Conservation (phyloP, 2,888 invertebrate species). For the Coelinius sp. region DNA sequence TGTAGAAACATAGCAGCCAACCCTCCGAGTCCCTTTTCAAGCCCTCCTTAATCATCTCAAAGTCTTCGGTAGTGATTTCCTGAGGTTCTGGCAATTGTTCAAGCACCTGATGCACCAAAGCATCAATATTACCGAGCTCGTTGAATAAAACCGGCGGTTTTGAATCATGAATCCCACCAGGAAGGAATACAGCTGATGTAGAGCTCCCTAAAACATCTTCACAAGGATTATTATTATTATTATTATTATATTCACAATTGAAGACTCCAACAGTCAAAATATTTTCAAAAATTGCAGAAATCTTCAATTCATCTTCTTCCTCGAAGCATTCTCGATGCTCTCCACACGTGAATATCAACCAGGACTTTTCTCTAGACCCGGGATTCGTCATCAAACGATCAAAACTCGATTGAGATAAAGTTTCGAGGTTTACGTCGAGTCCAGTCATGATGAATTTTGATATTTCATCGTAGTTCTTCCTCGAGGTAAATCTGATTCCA, state of each 20-base stretch:
- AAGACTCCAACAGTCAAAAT: conserved; percentile 55
- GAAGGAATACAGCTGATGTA: conserved; percentile 55
- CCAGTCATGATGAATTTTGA: conserved; percentile 55
- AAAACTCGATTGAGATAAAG: conserved; percentile 55
- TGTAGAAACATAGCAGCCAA: conserved; percentile 74
- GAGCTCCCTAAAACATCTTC: conserved; percentile 47
- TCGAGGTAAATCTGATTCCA: conserved; percentile 53
- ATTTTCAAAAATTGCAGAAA: conserved; percentile 78
- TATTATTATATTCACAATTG: too few species aligned
- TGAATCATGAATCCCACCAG: conserved; percentile 48
- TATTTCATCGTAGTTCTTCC: conserved; percentile 53
- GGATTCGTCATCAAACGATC: conserved; percentile 51
- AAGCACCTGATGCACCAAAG: conserved; percentile 75
- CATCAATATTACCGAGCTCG: conserved; percentile 69
- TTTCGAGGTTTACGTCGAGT: conserved; percentile 55
- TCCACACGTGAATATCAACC: conserved; percentile 58
- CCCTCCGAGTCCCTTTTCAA: conserved; percentile 59
- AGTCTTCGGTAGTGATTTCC: conserved; percentile 74
- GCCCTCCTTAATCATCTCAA: conserved; percentile 70
- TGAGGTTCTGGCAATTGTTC: conserved; percentile 76
- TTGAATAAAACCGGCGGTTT: conserved; percentile 66
- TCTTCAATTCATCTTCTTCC: conserved; percentile 70
- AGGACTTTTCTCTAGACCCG: conserved; percentile 48
- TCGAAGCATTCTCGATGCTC: conserved; percentile 55
- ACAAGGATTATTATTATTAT: conserved; percentile 50